Base-by-base conservation (phyloP, 2,797 vertebrate species). In the Periparus ater region DNA sequence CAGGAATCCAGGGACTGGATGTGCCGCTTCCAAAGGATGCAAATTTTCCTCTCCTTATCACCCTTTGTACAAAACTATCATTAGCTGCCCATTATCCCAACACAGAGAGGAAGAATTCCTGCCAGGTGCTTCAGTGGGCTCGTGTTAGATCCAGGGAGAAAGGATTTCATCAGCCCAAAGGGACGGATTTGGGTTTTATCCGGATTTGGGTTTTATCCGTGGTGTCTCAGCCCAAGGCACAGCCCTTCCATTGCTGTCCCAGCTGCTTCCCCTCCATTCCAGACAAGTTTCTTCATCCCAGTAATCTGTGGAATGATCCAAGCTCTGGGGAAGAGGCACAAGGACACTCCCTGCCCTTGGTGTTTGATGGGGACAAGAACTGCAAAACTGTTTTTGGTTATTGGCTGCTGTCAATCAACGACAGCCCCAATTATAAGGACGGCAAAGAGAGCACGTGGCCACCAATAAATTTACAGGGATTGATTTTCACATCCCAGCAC, bases 401-500 rank as follows among this genome's bases (percentile, higher is more conserved):
- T 44, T 89, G 88, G 58, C 74, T 75, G 67, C 90, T 95, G 95
- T 74, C 91, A 83, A 9, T 92, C 95, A 90, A 58, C 4, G 3
- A 25, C 67, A 94, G 80, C 45, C 72, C 70, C 44, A n/a, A 58
- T 67, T 60, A 66, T 6, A 66, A 17, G 10, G 4, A 48, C 9
- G 36, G 7, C 12, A 51, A 27, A 53, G 62, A 10, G 6, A 50
- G 66, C 32, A 60, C 30, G 50, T 79, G 87, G 36, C 44, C 85
- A 67, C 63, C 79, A 62, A 77, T 16, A 70, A 18, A 89, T 84
- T n/a, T 7, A 45, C 47, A 50, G 32, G 86, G 85, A 91, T 61
- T 82, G 92, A 96, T 82, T 91, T 79, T 76, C 54, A 84, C 47
- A 19, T 12, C 34, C 58, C 87, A 93, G 82, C 70, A 92, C 95